These are phyloP conservation scores for Nomia melanderi DNA, from an alignment of 1,140 invertebrate genomes.

Conservation along the genomic window DNA sequence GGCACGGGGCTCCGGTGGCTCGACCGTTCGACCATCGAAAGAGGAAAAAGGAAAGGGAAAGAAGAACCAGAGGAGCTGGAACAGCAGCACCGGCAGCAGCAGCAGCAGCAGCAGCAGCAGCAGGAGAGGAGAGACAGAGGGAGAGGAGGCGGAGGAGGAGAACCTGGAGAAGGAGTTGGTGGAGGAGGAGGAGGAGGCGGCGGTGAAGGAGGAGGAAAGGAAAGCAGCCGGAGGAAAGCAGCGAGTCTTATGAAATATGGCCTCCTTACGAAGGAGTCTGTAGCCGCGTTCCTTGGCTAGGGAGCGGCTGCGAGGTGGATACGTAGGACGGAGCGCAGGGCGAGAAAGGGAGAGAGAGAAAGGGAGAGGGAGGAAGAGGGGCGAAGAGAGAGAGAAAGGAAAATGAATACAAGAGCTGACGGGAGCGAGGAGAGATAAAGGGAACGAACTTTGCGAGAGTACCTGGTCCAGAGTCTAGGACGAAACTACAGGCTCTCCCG, in stretches of 20 bases:
- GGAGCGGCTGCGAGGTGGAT: constrained; percentile 41
- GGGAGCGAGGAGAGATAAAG: constrained; percentile 16
- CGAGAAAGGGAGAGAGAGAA: constrained; percentile 8
- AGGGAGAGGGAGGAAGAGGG: constrained; percentile 20
- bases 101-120: not conserved
- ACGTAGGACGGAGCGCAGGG: constrained; percentile 16
- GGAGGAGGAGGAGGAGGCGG: constrained; percentile 25
- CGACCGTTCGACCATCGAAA: constrained; percentile 62
- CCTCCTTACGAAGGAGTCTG: constrained; percentile 75
- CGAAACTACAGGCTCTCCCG: not conserved
- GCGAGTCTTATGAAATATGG: constrained; percentile 79
- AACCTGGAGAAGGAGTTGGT: not conserved
- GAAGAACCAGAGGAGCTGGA: constrained; percentile 49
- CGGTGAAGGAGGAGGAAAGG: constrained; percentile 67
- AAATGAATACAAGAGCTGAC: constrained; percentile 1
- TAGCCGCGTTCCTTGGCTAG: constrained; percentile 54
- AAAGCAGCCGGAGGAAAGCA: constrained; percentile 70
- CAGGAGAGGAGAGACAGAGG: too few relatives aligned
- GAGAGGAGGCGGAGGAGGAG: not conserved
- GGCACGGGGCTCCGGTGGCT: constrained; percentile 61
- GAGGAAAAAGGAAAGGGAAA: constrained; percentile 66
- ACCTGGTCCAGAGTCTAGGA: constrained; percentile 8
- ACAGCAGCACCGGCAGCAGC: constrained; percentile 14
- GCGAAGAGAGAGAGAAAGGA: constrained; percentile 12
- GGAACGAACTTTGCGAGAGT: constrained; percentile 33